phyloP scores from a whole-genome alignment of 2,113 vertebrate species.

The Tapirus terrestris region DNA sequence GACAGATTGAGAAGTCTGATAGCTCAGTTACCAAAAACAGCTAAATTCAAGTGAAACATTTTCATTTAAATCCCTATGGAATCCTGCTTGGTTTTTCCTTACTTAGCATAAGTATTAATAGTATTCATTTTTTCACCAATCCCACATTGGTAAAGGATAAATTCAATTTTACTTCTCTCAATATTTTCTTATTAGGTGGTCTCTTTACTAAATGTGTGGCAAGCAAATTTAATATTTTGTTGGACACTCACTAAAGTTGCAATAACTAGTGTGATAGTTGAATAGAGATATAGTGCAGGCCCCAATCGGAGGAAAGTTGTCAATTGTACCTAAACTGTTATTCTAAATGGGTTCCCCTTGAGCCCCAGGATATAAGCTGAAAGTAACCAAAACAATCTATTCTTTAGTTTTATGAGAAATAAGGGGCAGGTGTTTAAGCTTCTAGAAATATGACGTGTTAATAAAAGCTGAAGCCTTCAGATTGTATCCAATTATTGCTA shows the following conservation, averaged over 20 bases:
- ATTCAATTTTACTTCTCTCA: background rate
- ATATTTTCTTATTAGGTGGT: background rate
- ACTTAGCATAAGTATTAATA: background rate
- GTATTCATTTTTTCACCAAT: background rate
- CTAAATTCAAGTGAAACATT: background rate
- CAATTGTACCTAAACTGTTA: rapidly evolving
- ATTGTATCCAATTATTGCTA: background rate
- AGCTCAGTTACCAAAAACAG: background rate
- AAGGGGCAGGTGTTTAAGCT: background rate
- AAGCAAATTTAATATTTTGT: background rate
- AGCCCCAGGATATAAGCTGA: background rate
- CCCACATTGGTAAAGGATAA: background rate
- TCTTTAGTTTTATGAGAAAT: background rate
- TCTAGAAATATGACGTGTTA: background rate
- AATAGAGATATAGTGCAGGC: rapidly evolving
- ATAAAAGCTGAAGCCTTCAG: background rate
- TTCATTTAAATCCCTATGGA: background rate
- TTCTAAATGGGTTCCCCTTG: background rate
- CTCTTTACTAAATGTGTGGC: background rate
- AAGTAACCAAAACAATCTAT: background rate
- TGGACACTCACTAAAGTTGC: background rate
- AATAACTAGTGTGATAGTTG: background rate
- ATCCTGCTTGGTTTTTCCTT: background rate
- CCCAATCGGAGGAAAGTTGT: background rate
- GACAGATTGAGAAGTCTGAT: background rate